Percentiles rank a stretch among this genome's conserved stretches.
Evolutionary conservation across 2,113 vertebrate genomes (phyloP).

Genomic region (Hippocampus comes): DNA sequence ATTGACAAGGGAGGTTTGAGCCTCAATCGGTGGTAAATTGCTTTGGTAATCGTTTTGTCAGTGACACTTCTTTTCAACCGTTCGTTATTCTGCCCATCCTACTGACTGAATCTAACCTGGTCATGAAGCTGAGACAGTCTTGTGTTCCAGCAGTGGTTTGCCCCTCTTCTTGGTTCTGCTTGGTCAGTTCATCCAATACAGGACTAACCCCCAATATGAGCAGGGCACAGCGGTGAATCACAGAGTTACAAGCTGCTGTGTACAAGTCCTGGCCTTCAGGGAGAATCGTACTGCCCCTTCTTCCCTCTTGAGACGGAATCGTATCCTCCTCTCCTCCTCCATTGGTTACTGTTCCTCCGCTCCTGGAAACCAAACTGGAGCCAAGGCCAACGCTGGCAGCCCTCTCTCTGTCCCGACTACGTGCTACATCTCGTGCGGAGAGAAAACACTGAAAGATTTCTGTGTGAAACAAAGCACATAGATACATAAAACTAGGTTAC

Average conservation of each 20-base stretch:
- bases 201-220: constrained; percentile 89
- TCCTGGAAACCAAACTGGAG: constrained; percentile 70
- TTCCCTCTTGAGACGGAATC: constrained; percentile 77
- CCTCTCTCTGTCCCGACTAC: constrained; percentile 87
- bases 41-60: background rate
- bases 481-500: constrained; percentile 49
- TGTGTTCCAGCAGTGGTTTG: constrained; percentile 65
- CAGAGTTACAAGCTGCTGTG: constrained; percentile 92
- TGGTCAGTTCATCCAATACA: constrained; percentile 79
- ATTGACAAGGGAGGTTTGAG: background rate
- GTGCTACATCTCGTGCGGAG: constrained; percentile 94
- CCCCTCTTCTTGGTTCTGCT: constrained; percentile 79
- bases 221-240: constrained; percentile 93
- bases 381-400: constrained; percentile 68
- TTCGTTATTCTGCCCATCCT: background rate
- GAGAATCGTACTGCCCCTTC: constrained; percentile 80
- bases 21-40: background rate
- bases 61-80: background rate
- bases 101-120: constrained; percentile 75
- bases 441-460: constrained; percentile 99
- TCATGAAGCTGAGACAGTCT: constrained; percentile 86
- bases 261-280: constrained; percentile 92
- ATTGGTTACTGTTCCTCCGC: constrained; percentile 23
- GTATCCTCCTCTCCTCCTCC: constrained; percentile 72
- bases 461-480: constrained; percentile 68